Conservation (phyloP, 2,113 vertebrate genomes). For the Mormyrus lacerda region DNA sequence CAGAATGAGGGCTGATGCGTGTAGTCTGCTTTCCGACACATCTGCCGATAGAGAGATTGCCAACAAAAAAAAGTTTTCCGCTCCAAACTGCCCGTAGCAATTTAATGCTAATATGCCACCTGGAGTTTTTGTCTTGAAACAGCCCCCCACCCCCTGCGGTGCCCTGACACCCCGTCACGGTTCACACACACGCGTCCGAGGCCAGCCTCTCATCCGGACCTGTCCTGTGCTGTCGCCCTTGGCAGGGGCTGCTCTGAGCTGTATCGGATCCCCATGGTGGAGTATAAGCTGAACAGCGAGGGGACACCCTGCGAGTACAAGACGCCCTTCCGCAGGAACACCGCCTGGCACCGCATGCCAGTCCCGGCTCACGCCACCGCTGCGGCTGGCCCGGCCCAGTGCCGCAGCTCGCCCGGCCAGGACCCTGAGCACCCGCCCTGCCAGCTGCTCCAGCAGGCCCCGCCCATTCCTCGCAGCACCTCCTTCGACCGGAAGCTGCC, state of each 20-base stretch:
- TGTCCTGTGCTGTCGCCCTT: conserved; percentile 24
- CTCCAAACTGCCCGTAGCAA: background rate
- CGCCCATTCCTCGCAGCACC: conserved; percentile 85
- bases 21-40: background rate
- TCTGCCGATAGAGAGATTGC: conserved; percentile 6
- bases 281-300: conserved; percentile 95
- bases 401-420: conserved; percentile 79
- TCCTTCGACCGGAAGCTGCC: conserved; percentile 91
- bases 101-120: conserved; percentile 16
- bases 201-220: background rate
- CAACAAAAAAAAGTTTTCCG: background rate
- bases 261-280: conserved; percentile 93
- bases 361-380: conserved; percentile 47
- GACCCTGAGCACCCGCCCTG: conserved; percentile 78
- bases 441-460: conserved; percentile 82
- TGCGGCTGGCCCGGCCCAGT: conserved; percentile 59
- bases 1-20: background rate
- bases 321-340: conserved; percentile 93
- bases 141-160: background rate
- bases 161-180: background rate
- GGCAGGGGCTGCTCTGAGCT: conserved; percentile 90
- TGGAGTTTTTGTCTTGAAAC: background rate
- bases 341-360: conserved; percentile 91
- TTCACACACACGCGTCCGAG: background rate
- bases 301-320: conserved; percentile 95